Evolutionary conservation across 2,113 vertebrate genomes (phyloP), one percentile per base, ranked within the genome.

Genomic region (Eulemur rufifrons): DNA sequence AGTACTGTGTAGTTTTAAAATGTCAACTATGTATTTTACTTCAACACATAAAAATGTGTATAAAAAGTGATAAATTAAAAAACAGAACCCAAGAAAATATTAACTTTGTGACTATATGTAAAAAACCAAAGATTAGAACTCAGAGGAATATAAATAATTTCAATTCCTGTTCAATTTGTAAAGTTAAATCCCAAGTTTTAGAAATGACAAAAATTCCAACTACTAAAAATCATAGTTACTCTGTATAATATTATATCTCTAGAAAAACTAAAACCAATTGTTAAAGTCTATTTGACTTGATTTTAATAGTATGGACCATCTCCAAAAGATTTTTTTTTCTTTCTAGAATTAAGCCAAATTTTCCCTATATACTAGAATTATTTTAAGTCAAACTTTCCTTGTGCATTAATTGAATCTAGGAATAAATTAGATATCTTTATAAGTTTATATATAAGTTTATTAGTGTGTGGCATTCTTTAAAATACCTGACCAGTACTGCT

Each of bases 181-280:
- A 76, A 94, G 42, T 87, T 73, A 61, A 61, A 63, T 77, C 77
- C 15, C 17, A 56, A 27, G 76, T 71, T 95, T 85, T 45, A 56
- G 78, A 84, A 96, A 84, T 88, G 77, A 85, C 6, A 61, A 61
- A 56, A 74, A 87, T 94, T 89, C 47, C 69, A 54, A 74, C 78
- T 89, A 39, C 37, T 66, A 37, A n/a, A n/a, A n/a, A 3, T 92
- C 21, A 29, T 59, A 56, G n/a, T 71, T 66, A 64, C 71, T 73
- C 54, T 85, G 5, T 71, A 69, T 92, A 47, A 1, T 85, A 15
- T 45, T 78, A 0, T n/a, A 23, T 76, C 83, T 92, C 27, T 91
- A 1, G 63, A 4, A 32, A 64, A 20, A 17, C 3, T 50, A 80
- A 56, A 18, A 42, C 20, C 13, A 66, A 8, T 42, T 73, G 6